These are phyloP conservation scores for Mionectes olivaceus DNA, from an alignment of 2,797 vertebrate species.

Conservation along the genomic window DNA sequence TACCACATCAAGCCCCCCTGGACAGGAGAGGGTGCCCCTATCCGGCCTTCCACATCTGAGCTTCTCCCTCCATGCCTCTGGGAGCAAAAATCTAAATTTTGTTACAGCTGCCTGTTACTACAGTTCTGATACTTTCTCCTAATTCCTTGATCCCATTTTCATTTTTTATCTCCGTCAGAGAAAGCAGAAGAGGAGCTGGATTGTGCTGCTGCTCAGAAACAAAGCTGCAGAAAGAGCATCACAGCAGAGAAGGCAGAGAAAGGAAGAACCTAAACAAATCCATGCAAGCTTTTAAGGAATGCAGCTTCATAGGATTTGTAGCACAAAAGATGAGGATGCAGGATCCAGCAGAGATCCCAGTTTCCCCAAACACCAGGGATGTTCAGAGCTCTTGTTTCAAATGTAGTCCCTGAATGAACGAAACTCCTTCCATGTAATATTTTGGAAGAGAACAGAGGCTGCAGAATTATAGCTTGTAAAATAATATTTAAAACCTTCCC, in stretches of 20 bases:
- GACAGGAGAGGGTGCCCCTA: background rate
- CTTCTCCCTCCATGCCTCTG: background rate
- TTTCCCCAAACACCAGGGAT: background rate
- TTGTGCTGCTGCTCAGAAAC: background rate
- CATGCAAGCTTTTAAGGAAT: background rate
- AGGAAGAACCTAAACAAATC: background rate
- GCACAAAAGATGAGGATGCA: background rate
- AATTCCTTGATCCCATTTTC: background rate
- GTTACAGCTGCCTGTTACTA: background rate
- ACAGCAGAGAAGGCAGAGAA: background rate
- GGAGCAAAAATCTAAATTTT: background rate
- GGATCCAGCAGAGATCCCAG: background rate
- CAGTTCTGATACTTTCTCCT: background rate
- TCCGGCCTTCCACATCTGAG: background rate
- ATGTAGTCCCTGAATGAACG: background rate
- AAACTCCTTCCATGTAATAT: background rate
- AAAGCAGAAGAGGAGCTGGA: background rate
- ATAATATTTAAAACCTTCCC: background rate
- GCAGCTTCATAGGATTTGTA: background rate
- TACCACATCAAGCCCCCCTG: background rate
- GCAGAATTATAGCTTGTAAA: background rate
- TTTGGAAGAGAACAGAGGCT: background rate
- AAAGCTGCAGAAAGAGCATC: background rate
- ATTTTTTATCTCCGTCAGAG: background rate
- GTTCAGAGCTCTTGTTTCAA: background rate